phyloP scores from a whole-genome alignment of 2,113 vertebrate genomes.

The Onychostoma macrolepis region DNA sequence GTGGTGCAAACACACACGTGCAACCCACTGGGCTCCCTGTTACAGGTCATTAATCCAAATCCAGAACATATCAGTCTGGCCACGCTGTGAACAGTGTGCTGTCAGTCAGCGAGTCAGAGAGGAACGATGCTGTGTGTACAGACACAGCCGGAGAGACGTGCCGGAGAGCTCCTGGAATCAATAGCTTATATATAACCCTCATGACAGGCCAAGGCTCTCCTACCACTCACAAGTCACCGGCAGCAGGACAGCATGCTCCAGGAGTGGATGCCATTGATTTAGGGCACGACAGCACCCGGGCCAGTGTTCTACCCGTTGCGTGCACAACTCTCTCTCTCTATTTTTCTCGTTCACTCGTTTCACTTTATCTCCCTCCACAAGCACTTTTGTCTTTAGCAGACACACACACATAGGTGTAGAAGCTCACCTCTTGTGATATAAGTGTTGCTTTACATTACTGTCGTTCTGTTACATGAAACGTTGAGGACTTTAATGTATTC shows the following conservation, averaged over 20 bases:
- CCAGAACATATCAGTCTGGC: conserved; percentile 41
- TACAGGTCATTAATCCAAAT: conserved; percentile 50
- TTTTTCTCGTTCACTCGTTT: conserved; percentile 5
- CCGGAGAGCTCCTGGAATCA: conserved; percentile 34
- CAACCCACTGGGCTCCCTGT: conserved; percentile 17
- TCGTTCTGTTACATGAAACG: conserved; percentile 14
- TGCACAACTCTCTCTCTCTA: neutral
- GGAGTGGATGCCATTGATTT: conserved; percentile 44
- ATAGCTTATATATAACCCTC: conserved; percentile 51
- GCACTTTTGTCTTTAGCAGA: neutral
- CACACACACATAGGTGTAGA: neutral
- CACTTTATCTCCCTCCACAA: neutral
- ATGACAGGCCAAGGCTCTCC: conserved; percentile 51
- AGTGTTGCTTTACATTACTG: conserved; percentile 45
- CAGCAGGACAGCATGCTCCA: conserved; percentile 41
- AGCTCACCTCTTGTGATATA: conserved; percentile 19
- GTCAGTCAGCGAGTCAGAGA: conserved; percentile 40
- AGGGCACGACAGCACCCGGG: conserved; percentile 11
- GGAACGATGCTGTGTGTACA: conserved; percentile 29
- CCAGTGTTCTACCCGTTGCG: conserved; percentile 13
- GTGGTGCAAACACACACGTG: conserved; percentile 4
- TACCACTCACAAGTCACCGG: conserved; percentile 32
- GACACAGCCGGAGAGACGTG: conserved; percentile 32
- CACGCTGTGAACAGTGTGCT: conserved; percentile 38
- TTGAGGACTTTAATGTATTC: conserved; percentile 30